Conservation (phyloP, 2,113 vertebrate species). For the Xerus inauris region DNA sequence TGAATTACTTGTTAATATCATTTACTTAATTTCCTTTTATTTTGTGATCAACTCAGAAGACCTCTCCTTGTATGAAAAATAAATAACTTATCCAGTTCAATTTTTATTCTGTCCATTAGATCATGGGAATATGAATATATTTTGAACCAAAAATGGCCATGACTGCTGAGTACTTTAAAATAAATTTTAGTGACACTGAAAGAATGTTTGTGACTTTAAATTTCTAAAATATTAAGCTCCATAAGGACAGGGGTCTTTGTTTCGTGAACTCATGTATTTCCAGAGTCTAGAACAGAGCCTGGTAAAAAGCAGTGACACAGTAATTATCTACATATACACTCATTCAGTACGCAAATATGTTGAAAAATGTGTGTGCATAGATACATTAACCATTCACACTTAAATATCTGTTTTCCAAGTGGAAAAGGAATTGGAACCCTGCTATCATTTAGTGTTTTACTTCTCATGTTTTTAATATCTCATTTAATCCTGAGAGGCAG, state of each 20-base stretch:
- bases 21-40: slow-evolving; percentile 13
- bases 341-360: background rate
- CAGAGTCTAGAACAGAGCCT: background rate
- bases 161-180: background rate
- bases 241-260: background rate
- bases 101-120: background rate
- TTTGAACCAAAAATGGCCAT: background rate
- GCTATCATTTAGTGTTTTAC: background rate
- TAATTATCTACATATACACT: background rate
- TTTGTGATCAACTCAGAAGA: slow-evolving; percentile 42
- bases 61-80: slow-evolving; percentile 6
- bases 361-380: background rate
- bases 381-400: background rate
- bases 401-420: background rate
- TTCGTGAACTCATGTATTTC: background rate
- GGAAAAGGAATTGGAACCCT: background rate
- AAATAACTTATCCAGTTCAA: background rate
- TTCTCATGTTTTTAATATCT: background rate
- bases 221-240: background rate
- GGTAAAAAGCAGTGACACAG: background rate
- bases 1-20: slow-evolving; percentile 48
- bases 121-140: background rate
- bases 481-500: background rate
- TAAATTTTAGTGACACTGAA: background rate
- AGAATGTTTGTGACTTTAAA: background rate